Evolutionary conservation across 2,113 vertebrate species (phyloP), one percentile per base, ranked within the genome.

Genomic region (Natator depressus): DNA sequence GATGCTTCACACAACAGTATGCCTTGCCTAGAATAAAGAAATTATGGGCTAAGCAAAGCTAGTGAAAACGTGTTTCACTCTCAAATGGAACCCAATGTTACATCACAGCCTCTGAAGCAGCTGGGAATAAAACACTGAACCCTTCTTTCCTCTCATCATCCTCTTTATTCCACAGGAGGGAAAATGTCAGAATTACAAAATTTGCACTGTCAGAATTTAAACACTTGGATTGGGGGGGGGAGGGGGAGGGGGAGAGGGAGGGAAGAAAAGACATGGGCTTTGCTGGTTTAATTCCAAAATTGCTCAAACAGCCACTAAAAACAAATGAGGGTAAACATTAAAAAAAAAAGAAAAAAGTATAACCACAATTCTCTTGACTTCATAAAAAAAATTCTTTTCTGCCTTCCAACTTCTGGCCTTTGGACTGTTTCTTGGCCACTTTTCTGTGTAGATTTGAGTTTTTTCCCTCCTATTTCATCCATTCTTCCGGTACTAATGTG

Each of bases 401-500:
- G 72, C 57, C 82, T 97, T 95, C 83, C 42, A 94, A 84, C 92
- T 98, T 96, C 94, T 94, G 89, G 62, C 82, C 82, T 95, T 93
- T 91, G 82, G 96, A 89, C 94, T 95, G 92, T 87, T 97, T 97
- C 80, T 94, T 89, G 4, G 38, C 88, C 96, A 93, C 94, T 90
- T 88, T 91, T 94, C 91, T 96, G 92, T 95, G 95, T 78, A 90
- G 62, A 81, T 97, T 93, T 95, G 82, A 81, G 54, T 96, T 95
- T 79, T 79, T 96, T 96, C 92, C 91, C 91, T 69, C 93, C 85
- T 83, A 46, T 95, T 97, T 95, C 93, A 96, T 96, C 93, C 49
- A 51, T 90, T 97, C 91, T 96, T 97, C 95, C 91, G 87, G 88
- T 96, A 96, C 91, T 98, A 98, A 27, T 97, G 98, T 50, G 96